Evolutionary conservation across 2,797 vertebrate genomes (phyloP), one percentile per base, ranked within the genome.

Genomic region (Lophotriccus pileatus): DNA sequence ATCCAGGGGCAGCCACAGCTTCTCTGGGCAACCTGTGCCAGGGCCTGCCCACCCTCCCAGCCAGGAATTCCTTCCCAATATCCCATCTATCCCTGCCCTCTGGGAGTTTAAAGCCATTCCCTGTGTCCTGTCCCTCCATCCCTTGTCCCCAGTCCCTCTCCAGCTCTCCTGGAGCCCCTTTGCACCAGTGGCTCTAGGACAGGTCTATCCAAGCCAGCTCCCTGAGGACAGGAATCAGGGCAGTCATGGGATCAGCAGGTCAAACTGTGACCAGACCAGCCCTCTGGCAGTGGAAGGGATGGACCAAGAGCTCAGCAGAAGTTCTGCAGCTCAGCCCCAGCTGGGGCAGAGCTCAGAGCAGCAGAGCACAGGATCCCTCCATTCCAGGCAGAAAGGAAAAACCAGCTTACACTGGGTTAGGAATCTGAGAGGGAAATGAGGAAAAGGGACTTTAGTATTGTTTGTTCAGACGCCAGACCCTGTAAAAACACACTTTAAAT

Each of bases 331-430:
- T 50, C 49, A 50, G 49, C 49, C 49, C 49, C 27, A 10, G 25
- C 27, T 13, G 23, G 49, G 28, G 49, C 49, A 50, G 49, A 50
- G 49, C 49, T 50, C 49, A 50, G 49, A 16, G 49, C 25, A 27
- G 67, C 9, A 41, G 25, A 21, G 10, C 15, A 30, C 19, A 14
- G 15, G 17, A 69, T n/a, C 74, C 62, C 19, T 13, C 2, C 44
- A 28, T 43, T 34, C 2, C 2, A 10, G 22, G 39, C 2, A 44
- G 47, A 30, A 44, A 63, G 37, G 14, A 9, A 60, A 79, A 81
- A 3, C 1, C 7, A 55, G n/a, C 41, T 63, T 15, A 12, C 7
- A 5, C 0, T 18, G 66, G 25, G 43, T 16, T 28, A 34, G 44
- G 18, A 59, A 60, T 21, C 25, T 11, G 39, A 55, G 75, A 68